Evolutionary conservation across 2,888 invertebrate genomes (phyloP).

Genomic region (Platycheirus albimanus): DNA sequence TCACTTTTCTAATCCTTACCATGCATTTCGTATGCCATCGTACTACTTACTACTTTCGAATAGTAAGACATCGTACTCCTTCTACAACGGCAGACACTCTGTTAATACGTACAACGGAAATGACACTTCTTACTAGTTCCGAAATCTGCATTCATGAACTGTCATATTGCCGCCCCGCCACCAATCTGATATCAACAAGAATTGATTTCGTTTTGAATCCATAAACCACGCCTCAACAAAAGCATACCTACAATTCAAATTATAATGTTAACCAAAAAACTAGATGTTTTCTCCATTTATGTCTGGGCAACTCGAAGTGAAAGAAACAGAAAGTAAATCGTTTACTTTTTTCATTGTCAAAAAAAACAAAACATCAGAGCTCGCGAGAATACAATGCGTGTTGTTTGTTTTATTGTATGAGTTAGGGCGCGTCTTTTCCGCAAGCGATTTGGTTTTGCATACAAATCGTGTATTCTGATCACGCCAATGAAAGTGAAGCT

Average conservation of each 20-base stretch:
- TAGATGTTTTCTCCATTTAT: slow-evolving; percentile 60
- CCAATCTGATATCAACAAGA: slow-evolving; percentile 17
- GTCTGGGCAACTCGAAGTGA: slow-evolving; percentile 17
- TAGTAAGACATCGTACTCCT: slow-evolving; percentile 18
- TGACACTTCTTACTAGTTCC: slow-evolving; percentile 53
- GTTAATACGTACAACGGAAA: slow-evolving; percentile 63
- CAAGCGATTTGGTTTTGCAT: slow-evolving; percentile 49
- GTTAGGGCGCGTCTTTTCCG: slow-evolving; percentile 61
- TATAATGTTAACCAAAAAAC: slow-evolving; percentile 53
- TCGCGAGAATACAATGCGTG: slow-evolving; percentile 34
- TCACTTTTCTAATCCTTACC: slow-evolving; percentile 67
- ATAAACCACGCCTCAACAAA: slow-evolving; percentile 25
- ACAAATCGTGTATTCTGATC: slow-evolving; percentile 57
- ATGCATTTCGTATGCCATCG: slow-evolving; percentile 21
- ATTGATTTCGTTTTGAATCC: slow-evolving; percentile 57
- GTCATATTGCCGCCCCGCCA: background rate
- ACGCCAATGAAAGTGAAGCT: slow-evolving; percentile 70
- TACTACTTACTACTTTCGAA: slow-evolving; percentile 60
- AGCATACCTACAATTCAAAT: slow-evolving; percentile 28
- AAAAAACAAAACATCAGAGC: background rate
- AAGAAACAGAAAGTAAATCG: slow-evolving; percentile 63
- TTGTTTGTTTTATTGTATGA: slow-evolving; percentile 5
- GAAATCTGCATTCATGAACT: slow-evolving; percentile 67
- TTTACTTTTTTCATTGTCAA: background rate
- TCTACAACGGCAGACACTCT: slow-evolving; percentile 47